Evolutionary conservation across 2,113 vertebrate genomes (phyloP).

Genomic region (Fregata magnificens): DNA sequence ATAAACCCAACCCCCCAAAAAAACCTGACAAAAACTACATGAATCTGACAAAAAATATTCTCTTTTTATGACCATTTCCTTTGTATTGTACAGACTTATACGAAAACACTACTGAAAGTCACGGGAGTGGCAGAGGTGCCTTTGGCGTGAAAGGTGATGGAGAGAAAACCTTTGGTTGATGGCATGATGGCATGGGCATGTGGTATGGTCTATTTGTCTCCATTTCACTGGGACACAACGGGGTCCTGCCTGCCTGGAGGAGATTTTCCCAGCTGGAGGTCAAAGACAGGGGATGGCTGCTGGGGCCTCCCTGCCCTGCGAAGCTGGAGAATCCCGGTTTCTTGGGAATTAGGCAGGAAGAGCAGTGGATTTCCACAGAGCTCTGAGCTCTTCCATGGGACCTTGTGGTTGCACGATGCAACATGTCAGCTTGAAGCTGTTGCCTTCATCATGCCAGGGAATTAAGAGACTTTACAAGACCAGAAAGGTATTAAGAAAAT

Average conservation of each 20-base stretch:
- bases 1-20: not conserved
- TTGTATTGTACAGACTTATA: not conserved
- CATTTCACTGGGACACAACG: not conserved
- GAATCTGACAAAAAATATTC: not conserved
- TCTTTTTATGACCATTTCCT: not conserved
- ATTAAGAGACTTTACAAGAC: not conserved
- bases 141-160: not conserved
- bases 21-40: not conserved
- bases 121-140: not conserved
- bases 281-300: not conserved
- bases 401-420: not conserved
- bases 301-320: not conserved
- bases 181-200: not conserved
- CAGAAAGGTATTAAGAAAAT: not conserved
- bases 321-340: not conserved
- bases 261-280: not conserved
- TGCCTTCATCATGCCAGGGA: not conserved
- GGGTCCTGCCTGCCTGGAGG: not conserved
- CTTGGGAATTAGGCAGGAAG: not conserved
- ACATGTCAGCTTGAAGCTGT: not conserved
- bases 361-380: not conserved
- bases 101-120: not conserved
- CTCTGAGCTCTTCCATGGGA: not conserved
- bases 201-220: not conserved
- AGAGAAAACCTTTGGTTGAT: not conserved